Evolutionary conservation across 2,797 vertebrate genomes (phyloP).

Genomic region (Rhinoraja longicauda): DNA sequence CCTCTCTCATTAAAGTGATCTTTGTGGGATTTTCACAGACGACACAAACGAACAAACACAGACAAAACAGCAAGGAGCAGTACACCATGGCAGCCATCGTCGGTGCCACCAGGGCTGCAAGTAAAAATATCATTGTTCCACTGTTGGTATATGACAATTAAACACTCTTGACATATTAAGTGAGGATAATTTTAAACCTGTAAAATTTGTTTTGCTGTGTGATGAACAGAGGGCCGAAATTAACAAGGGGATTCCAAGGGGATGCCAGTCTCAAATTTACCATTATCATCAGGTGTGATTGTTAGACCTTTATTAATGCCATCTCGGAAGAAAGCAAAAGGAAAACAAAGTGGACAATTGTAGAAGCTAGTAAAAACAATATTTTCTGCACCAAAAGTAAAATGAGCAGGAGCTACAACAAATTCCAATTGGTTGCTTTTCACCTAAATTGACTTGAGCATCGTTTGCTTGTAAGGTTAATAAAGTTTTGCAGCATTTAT

Average conservation of each 20-base stretch:
- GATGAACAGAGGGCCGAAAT: neutral
- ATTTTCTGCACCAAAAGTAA: neutral
- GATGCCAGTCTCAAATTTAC: neutral
- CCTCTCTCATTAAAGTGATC: too few relatives aligned
- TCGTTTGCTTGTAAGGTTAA: slow-evolving; percentile 45
- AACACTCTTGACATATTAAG: too few relatives aligned
- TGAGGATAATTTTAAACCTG: neutral
- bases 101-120: too few relatives aligned
- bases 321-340: neutral
- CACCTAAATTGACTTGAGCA: neutral
- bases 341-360: neutral
- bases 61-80: too few relatives aligned
- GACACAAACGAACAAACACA: too few relatives aligned
- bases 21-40: too few relatives aligned
- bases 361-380: neutral
- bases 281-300: neutral
- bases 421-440: slow-evolving; percentile 3
- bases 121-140: too few relatives aligned
- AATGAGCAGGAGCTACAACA: neutral
- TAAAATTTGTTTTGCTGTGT: neutral
- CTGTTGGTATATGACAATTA: too few relatives aligned
- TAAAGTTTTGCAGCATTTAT: slow-evolving; percentile 47
- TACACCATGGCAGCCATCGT: too few relatives aligned
- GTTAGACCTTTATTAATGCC: neutral
- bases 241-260: neutral